phyloP scores from a whole-genome alignment of 2,888 invertebrate genomes.

The Artemia sinica region DNA sequence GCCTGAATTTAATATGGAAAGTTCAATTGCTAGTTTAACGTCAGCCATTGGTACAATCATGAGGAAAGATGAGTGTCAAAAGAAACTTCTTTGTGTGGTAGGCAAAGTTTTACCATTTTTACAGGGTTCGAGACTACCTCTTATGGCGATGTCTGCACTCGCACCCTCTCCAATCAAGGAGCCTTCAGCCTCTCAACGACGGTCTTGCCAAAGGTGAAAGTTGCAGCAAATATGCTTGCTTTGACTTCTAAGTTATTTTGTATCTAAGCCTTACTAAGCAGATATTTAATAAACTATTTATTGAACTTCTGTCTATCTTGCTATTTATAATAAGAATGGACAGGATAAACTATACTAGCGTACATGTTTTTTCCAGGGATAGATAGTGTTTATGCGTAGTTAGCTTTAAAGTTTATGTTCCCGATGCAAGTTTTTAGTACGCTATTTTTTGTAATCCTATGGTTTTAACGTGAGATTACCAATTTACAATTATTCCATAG shows the following conservation, averaged over 20 bases:
- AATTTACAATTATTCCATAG: no score
- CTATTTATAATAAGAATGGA: no score
- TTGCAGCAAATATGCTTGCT: slow-evolving; percentile 6
- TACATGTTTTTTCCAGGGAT: no score
- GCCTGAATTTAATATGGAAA: background rate
- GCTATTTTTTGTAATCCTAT: no score
- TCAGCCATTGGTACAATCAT: slow-evolving; percentile 5
- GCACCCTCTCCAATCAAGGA: background rate
- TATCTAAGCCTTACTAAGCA: slow-evolving; percentile 15
- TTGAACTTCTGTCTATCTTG: background rate
- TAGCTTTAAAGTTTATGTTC: no score
- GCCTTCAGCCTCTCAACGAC: background rate
- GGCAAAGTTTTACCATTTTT: background rate
- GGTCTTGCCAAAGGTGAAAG: background rate
- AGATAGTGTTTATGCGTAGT: no score
- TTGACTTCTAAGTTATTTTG: background rate
- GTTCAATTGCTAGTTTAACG: background rate
- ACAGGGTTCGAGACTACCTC: background rate
- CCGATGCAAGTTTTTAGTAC: no score
- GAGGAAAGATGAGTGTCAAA: background rate
- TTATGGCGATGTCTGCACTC: background rate
- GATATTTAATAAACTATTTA: slow-evolving; percentile 4
- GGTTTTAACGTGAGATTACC: no score
- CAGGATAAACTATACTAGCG: no score
- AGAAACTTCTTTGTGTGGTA: slow-evolving; percentile 4